phyloP scores from a whole-genome alignment of 2,888 invertebrate species.

The Rhamphomyia laevipes region DNA sequence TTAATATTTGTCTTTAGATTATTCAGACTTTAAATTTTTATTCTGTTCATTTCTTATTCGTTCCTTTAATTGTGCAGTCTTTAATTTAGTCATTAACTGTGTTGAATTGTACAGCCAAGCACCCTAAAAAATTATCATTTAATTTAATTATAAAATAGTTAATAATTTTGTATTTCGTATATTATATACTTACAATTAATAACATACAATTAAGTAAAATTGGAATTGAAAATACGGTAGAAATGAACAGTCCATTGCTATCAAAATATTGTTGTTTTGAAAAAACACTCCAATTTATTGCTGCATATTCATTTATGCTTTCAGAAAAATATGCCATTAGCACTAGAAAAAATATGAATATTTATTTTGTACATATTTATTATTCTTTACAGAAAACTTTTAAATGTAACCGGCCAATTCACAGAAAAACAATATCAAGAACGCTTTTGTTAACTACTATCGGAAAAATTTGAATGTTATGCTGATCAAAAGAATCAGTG shows the following conservation, averaged over 20 bases:
- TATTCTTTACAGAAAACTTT: no score
- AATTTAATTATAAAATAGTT: neutral
- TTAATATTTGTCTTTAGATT: neutral
- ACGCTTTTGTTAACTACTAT: no score
- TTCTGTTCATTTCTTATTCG: constrained; percentile 39
- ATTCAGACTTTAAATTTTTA: neutral
- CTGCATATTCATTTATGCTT: constrained; percentile 79
- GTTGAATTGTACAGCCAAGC: constrained; percentile 85
- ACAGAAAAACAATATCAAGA: no score
- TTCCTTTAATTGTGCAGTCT: constrained; percentile 66
- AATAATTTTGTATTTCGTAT: neutral
- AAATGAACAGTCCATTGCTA: constrained; percentile 86
- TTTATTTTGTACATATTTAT: no score
- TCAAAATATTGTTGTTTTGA: constrained; percentile 90
- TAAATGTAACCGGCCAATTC: no score
- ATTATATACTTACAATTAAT: constrained; percentile 67
- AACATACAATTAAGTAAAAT: constrained; percentile 85
- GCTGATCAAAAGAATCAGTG: no score
- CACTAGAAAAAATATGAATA: constrained; percentile 45
- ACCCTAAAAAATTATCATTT: constrained; percentile 47
- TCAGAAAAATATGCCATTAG: constrained; percentile 81
- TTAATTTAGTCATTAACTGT: constrained; percentile 73
- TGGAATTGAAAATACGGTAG: constrained; percentile 86
- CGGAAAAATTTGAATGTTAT: no score
- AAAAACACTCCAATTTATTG: constrained; percentile 76